Percentiles rank a stretch among this genome's conserved stretches.
These are phyloP conservation scores for Acronicta psi DNA, from an alignment of 2,888 invertebrate species.

Conservation along the genomic window DNA sequence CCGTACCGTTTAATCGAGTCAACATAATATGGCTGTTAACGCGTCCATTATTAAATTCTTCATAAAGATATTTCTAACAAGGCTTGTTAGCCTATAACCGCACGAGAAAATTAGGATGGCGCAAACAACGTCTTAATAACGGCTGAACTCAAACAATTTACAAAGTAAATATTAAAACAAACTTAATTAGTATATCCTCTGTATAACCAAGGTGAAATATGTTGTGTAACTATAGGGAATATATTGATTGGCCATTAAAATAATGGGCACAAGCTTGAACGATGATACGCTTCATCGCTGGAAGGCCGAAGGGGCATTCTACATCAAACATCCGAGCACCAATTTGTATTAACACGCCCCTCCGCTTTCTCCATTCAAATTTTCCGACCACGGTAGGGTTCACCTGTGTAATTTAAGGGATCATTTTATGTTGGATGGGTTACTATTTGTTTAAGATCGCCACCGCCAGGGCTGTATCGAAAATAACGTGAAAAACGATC, in stretches of 20 bases:
- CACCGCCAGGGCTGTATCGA: conserved; percentile 66
- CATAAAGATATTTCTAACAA: conserved; percentile 39
- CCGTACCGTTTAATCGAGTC: conserved; percentile 32
- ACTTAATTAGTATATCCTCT: conserved; percentile 82
- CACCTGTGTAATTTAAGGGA: conserved; percentile 41
- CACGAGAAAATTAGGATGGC: conserved; percentile 68
- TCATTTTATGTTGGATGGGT: conserved; percentile 62
- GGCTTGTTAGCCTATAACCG: conserved; percentile 55
- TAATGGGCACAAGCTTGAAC: conserved; percentile 79
- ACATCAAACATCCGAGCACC: conserved; percentile 62
- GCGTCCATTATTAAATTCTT: conserved; percentile 40
- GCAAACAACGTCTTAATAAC: conserved; percentile 80
- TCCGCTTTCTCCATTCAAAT: conserved; percentile 41
- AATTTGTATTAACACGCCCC: conserved; percentile 46
- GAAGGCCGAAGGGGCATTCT: conserved; percentile 72
- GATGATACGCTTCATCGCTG: conserved; percentile 75
- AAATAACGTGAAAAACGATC: conserved; percentile 81
- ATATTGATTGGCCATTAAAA: conserved; percentile 85
- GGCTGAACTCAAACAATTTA: conserved; percentile 82
- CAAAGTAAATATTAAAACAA: conserved; percentile 84
- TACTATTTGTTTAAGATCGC: conserved; percentile 76
- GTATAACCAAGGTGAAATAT: conserved; percentile 74
- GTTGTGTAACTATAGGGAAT: conserved; percentile 77
- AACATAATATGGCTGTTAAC: conserved; percentile 32
- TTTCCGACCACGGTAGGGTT: conserved; percentile 37